A percentile compares a stretch with the other conserved stretches of the same genome.
Conservation (phyloP, 2,113 vertebrate genomes). For the Eudyptes chrysolophus region DNA sequence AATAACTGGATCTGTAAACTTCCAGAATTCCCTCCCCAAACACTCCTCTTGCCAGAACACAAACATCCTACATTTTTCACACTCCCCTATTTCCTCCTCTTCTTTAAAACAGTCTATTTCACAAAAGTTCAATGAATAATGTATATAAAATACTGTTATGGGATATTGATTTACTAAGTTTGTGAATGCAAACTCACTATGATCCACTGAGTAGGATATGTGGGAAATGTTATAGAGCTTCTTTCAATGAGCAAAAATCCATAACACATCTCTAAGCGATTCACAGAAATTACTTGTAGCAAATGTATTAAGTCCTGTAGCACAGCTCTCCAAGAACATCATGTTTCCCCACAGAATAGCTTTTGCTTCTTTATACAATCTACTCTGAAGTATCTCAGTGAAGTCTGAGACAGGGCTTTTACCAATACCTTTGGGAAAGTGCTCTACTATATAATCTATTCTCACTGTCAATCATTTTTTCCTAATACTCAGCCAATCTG, state of each 20-base stretch:
- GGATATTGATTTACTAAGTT: neutral
- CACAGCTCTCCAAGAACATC: neutral
- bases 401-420: constrained; percentile 1
- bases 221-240: neutral
- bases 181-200: neutral
- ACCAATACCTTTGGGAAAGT: neutral
- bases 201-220: neutral
- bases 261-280: neutral
- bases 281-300: neutral
- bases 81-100: neutral
- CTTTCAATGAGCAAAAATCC: neutral
- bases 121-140: neutral
- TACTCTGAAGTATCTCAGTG: neutral
- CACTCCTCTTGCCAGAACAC: neutral
- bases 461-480: neutral
- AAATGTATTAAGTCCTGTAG: neutral
- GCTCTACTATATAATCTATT: neutral
- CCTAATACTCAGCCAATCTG: neutral
- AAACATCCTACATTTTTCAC: neutral
- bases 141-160: neutral
- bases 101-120: neutral
- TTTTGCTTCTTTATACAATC: neutral
- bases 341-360: neutral
- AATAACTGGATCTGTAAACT: neutral
- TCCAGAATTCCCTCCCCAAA: neutral